Conservation (phyloP, 2,888 invertebrate genomes). For the Scelioninae gen. 1 region DNA sequence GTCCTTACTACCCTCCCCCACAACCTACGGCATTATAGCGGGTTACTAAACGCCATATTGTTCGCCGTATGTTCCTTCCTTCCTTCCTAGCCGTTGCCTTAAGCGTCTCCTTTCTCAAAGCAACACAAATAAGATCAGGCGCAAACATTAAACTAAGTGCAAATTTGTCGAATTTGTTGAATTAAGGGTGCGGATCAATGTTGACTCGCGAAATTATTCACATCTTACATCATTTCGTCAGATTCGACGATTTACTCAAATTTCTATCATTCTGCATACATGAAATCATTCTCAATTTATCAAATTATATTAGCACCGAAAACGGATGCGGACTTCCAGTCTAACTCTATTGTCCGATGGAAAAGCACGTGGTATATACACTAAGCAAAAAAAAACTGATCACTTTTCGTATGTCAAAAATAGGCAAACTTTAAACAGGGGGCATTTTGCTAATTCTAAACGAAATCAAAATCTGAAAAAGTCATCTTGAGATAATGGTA, state of each 20-base stretch:
- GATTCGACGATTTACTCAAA: slow-evolving; percentile 5
- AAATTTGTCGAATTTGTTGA: slow-evolving; percentile 69
- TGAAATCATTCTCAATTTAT: neutral
- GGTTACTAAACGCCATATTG: slow-evolving; percentile 81
- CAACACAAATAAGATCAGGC: slow-evolving; percentile 71
- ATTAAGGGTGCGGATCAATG: slow-evolving; percentile 55
- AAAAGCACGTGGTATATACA: too few relatives aligned
- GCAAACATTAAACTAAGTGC: slow-evolving; percentile 70
- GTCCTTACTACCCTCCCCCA: slow-evolving; percentile 74
- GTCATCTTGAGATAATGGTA: too few relatives aligned
- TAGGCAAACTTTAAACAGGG: too few relatives aligned
- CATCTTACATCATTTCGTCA: slow-evolving; percentile 34
- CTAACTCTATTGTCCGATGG: too few relatives aligned
- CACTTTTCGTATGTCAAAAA: too few relatives aligned
- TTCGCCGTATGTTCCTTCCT: slow-evolving; percentile 81
- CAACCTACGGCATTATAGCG: slow-evolving; percentile 65
- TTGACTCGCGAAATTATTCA: slow-evolving; percentile 55
- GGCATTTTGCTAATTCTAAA: too few relatives aligned
- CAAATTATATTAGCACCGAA: slow-evolving; percentile 5
- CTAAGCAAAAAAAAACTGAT: too few relatives aligned
- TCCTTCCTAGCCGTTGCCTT: slow-evolving; percentile 69
- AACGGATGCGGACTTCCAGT: too few relatives aligned
- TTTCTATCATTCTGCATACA: neutral
- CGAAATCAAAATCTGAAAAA: too few relatives aligned
- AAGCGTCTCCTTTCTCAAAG: slow-evolving; percentile 68